Base-by-base conservation (phyloP, 2,113 vertebrate genomes). In the Xenopus laevis region DNA sequence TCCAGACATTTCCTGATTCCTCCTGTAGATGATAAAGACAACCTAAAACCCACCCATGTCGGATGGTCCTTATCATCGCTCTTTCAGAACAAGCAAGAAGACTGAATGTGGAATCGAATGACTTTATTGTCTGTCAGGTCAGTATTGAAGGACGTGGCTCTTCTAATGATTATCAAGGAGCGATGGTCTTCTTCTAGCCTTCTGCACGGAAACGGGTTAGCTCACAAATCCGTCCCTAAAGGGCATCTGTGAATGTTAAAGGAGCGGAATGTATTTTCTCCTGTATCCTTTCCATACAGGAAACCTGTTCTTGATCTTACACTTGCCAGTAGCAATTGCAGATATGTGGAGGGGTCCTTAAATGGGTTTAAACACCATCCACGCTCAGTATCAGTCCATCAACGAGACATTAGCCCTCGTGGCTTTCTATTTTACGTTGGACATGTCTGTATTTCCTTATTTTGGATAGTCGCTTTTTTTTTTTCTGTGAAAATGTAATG, bases 1-100 rank as follows among this genome's bases (percentile, higher is more conserved):
- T 98, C 97, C 63, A 93, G 95, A 20, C 95, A 98, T 76, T 98
- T 98, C 85, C 88, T 98, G 78, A 93, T 98, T 74, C 95, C 95
- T 1, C 81, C 88, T 4, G 94, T 92, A 79, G 92, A 94, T 10
- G 78, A 86, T 10, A 83, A 84, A 65, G 92, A 93, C 55, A 91
- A 88, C 33, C 79, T 89, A 10, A 86, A 90, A 6, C 87, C 90
- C 0, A 83, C 18, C 52, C 90, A 86, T 60, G 79, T 74, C 52
- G 89, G 85, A 7, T 92, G 90, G 90, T 89, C 89, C 64, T 91
- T 92, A 15, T 82, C 89, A 82, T 87, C 91, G 55, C 87, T 92
- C 21, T 92, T 92, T 79, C 90, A 92, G 79, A 91, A 85, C 88
- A 92, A 91, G 80, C 85, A 86, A 23, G 91, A 87, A 0, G 91